Evolutionary conservation across 2,797 vertebrate species (phyloP).

Genomic region (Cossypha dichroa): DNA sequence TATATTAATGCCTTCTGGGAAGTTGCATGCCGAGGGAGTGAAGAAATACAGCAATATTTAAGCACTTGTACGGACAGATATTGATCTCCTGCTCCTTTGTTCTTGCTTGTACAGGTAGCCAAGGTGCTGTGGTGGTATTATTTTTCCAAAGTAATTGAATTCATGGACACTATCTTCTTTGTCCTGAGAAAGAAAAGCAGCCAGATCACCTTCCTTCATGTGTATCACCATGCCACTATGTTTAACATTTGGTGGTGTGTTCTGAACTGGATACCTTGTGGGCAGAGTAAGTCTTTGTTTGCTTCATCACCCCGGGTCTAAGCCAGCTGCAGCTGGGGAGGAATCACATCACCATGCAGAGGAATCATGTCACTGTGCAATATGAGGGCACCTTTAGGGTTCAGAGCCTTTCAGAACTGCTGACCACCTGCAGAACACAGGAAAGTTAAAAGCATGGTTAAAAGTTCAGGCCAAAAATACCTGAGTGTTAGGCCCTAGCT

Average conservation of each 20-base stretch:
- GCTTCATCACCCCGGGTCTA: neutral
- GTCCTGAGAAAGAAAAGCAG: slow-evolving; percentile 87
- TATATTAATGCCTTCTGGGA: neutral
- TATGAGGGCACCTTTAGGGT: neutral
- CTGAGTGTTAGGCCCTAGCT: neutral
- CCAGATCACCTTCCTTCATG: slow-evolving; percentile 88
- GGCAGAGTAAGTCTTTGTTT: slow-evolving; percentile 84
- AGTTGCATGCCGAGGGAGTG: neutral
- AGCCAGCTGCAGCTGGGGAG: neutral
- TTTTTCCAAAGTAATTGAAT: slow-evolving; percentile 89
- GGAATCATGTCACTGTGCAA: neutral
- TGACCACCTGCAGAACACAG: neutral
- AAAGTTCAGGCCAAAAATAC: neutral
- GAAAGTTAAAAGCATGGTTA: neutral
- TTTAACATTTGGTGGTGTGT: slow-evolving; percentile 94
- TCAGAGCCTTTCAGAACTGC: neutral
- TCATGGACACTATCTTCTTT: slow-evolving; percentile 89
- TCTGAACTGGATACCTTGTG: slow-evolving; percentile 90
- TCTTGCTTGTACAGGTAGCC: slow-evolving; percentile 78
- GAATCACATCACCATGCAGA: neutral
- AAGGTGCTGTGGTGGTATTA: slow-evolving; percentile 91
- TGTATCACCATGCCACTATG: slow-evolving; percentile 90
- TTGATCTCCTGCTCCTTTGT: neutral
- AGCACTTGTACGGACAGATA: neutral
- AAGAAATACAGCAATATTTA: neutral